Evolutionary conservation across 1,140 invertebrate genomes (phyloP).

Genomic region (Leptopilina boulardi): DNA sequence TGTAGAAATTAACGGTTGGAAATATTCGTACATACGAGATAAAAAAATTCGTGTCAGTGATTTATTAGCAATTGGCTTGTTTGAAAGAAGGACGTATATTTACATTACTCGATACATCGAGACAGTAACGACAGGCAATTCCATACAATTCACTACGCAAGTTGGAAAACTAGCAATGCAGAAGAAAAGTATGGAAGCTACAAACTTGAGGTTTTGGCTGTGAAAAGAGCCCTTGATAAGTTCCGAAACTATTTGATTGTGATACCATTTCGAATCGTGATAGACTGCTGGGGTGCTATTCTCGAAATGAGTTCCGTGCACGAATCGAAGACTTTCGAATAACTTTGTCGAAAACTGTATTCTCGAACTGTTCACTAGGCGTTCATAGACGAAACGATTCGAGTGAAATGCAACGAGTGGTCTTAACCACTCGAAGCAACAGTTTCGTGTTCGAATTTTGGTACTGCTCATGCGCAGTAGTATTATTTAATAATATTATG

Average conservation of each 20-base stretch:
- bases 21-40: conserved; percentile 36
- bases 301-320: too few species aligned
- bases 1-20: conserved; percentile 29
- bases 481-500: too few species aligned
- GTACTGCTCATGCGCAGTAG: too few species aligned
- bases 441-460: too few species aligned
- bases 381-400: too few species aligned
- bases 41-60: neutral
- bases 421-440: too few species aligned
- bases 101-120: neutral
- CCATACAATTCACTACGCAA: conserved; percentile 60
- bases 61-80: neutral
- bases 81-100: neutral
- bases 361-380: too few species aligned
- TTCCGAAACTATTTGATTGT: conserved; percentile 66
- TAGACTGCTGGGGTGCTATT: too few species aligned
- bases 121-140: conserved; percentile 41
- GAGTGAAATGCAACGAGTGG: too few species aligned
- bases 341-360: too few species aligned
- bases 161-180: conserved; percentile 52
- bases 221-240: conserved; percentile 42
- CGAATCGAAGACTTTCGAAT: too few species aligned
- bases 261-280: conserved; percentile 64
- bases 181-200: conserved; percentile 40
- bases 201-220: conserved; percentile 1